Percentiles rank a stretch among this genome's conserved stretches.
Conservation (phyloP, 2,797 vertebrate species). For the Etheostoma nigrum region DNA sequence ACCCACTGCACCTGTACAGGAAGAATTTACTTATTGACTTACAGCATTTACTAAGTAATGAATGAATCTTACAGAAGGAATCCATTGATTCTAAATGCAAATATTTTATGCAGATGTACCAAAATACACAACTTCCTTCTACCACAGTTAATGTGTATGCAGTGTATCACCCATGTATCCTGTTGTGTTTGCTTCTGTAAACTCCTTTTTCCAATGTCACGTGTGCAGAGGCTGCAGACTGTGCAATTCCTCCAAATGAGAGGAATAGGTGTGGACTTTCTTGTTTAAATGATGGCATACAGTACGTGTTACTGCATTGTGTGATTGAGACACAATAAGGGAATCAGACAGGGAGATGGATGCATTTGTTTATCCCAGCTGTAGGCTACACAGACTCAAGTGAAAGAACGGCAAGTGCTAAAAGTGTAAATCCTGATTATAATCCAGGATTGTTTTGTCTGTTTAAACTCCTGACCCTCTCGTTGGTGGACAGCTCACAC, state of each 20-base stretch:
- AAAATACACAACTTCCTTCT: constrained; percentile 21
- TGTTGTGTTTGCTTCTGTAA: constrained; percentile 4
- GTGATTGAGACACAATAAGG: constrained; percentile 23
- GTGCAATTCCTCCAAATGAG: constrained; percentile 8
- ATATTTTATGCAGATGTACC: constrained; percentile 10
- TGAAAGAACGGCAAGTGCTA: constrained; percentile 50
- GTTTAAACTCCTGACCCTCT: constrained; percentile 62
- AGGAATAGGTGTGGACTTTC: background rate
- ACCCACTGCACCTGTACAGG: constrained; percentile 48
- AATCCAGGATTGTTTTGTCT: constrained; percentile 66
- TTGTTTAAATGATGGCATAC: background rate
- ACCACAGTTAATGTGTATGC: constrained; percentile 18
- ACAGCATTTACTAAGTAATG: background rate
- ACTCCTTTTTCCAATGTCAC: background rate
- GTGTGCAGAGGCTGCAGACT: background rate
- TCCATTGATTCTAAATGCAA: constrained; percentile 2
- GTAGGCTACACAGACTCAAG: constrained; percentile 18
- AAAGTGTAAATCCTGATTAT: constrained; percentile 57
- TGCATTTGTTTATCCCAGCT: constrained; percentile 29
- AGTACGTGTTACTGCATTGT: constrained; percentile 14
- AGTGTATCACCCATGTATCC: background rate
- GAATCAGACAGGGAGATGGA: constrained; percentile 1
- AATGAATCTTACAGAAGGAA: background rate
- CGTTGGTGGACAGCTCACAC: constrained; percentile 47
- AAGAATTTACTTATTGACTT: constrained; percentile 5